Percentiles rank a stretch among this genome's conserved stretches.
Conservation (phyloP, 2,888 invertebrate genomes). For the Ceramica pisi region DNA sequence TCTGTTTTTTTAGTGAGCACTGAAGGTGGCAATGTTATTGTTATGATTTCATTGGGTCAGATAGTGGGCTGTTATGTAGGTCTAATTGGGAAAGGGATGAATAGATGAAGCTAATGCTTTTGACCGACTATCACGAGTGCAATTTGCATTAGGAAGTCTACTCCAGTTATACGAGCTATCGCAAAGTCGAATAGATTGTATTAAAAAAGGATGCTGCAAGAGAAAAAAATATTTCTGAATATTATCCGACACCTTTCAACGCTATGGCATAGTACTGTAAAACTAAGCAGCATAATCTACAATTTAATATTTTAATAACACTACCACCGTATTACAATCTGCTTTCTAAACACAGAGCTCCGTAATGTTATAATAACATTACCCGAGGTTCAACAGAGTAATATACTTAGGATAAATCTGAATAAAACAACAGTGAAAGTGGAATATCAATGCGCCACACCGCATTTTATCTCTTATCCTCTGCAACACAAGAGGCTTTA, state of each 20-base stretch:
- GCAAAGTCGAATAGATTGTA: neutral
- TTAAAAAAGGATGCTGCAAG: neutral
- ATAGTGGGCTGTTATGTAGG: neutral
- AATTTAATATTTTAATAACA: constrained; percentile 53
- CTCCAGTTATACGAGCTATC: neutral
- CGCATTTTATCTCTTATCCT: constrained; percentile 46
- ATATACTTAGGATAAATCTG: constrained; percentile 54
- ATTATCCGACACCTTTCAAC: neutral
- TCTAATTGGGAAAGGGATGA: neutral
- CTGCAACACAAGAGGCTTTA: constrained; percentile 21
- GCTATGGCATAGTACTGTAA: neutral
- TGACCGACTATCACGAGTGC: neutral
- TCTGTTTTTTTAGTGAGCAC: constrained; percentile 54
- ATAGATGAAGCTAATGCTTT: constrained; percentile 4
- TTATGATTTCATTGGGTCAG: constrained; percentile 42
- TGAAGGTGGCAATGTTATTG: constrained; percentile 62
- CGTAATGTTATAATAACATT: constrained; percentile 53
- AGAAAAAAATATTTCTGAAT: neutral
- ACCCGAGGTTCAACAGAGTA: constrained; percentile 30
- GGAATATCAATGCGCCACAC: constrained; percentile 51
- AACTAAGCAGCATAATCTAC: constrained; percentile 1
- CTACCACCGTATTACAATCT: constrained; percentile 19
- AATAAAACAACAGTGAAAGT: constrained; percentile 54
- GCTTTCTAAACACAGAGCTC: constrained; percentile 23
- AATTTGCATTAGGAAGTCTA: neutral